Evolutionary conservation across 2,888 invertebrate species (phyloP).

Genomic region (Drosophila koepferae): DNA sequence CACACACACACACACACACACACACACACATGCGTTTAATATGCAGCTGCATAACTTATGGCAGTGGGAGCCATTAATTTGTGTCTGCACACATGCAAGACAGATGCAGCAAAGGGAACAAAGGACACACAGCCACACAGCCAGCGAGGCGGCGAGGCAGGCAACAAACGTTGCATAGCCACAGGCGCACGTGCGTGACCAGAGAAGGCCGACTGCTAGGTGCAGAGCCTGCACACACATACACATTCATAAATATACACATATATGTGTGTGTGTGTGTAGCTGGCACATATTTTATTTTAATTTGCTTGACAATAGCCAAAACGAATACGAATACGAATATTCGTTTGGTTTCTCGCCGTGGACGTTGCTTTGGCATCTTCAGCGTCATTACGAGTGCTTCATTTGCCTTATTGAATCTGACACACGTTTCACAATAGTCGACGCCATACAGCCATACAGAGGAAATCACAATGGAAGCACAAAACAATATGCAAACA

Average conservation of each 20-base stretch:
- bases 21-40: constrained; percentile 60
- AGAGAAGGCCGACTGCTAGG: constrained; percentile 20
- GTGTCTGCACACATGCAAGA: constrained; percentile 39
- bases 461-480: constrained; percentile 58
- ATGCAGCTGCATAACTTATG: constrained; percentile 81
- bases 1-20: neutral
- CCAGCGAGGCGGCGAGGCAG: neutral
- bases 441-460: constrained; percentile 19
- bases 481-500: constrained; percentile 82
- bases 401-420: constrained; percentile 80
- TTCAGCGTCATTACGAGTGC: constrained; percentile 68
- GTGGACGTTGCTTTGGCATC: constrained; percentile 20
- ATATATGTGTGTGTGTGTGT: neutral
- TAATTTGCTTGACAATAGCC: constrained; percentile 73
- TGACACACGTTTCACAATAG: constrained; percentile 70
- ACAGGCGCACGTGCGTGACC: constrained; percentile 80
- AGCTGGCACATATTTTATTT: constrained; percentile 68
- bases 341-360: constrained; percentile 33
- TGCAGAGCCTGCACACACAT: constrained; percentile 24
- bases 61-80: constrained; percentile 77
- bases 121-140: neutral
- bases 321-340: constrained; percentile 43
- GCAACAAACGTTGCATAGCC: constrained; percentile 71
- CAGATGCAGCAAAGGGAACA: constrained; percentile 2
- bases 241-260: neutral